phyloP scores from a whole-genome alignment of 2,888 invertebrate species.

The Oscheius sp. region DNA sequence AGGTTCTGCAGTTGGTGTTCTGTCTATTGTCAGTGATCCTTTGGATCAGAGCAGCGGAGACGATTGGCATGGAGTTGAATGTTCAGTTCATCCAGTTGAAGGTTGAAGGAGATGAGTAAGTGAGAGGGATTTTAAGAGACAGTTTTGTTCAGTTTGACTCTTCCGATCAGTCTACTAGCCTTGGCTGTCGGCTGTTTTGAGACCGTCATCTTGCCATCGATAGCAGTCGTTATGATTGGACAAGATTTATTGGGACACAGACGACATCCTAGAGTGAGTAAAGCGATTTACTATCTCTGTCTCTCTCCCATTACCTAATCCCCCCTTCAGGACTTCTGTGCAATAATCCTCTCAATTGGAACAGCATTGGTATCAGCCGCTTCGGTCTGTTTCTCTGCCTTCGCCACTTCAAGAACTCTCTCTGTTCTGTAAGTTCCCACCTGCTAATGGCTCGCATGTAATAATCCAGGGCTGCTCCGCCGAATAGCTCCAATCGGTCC shows the following conservation, averaged over 20 bases:
- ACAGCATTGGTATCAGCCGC: constrained; percentile 29
- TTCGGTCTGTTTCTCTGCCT: constrained; percentile 33
- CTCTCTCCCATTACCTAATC: background rate
- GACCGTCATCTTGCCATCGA: constrained; percentile 44
- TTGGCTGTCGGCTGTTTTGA: constrained; percentile 50
- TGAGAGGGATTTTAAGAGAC: background rate
- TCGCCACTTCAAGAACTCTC: constrained; percentile 33
- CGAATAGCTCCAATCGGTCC: constrained; percentile 28
- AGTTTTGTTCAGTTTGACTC: constrained; percentile 15
- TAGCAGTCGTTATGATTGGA: constrained; percentile 37
- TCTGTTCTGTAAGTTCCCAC: constrained; percentile 16
- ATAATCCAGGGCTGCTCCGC: constrained; percentile 12
- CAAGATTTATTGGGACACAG: constrained; percentile 16
- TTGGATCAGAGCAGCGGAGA: constrained; percentile 47
- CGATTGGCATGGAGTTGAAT: constrained; percentile 40
- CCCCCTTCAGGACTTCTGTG: constrained; percentile 4
- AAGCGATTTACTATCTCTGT: background rate
- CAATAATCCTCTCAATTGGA: constrained; percentile 24
- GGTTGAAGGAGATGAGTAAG: constrained; percentile 40
- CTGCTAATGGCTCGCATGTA: background rate
- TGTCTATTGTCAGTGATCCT: constrained; percentile 39
- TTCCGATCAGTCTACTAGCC: constrained; percentile 36
- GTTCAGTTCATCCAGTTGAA: constrained; percentile 40
- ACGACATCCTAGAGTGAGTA: constrained; percentile 2
- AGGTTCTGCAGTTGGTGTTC: constrained; percentile 45